phyloP scores from a whole-genome alignment of 2,113 vertebrate species.

The Symphodus melops region DNA sequence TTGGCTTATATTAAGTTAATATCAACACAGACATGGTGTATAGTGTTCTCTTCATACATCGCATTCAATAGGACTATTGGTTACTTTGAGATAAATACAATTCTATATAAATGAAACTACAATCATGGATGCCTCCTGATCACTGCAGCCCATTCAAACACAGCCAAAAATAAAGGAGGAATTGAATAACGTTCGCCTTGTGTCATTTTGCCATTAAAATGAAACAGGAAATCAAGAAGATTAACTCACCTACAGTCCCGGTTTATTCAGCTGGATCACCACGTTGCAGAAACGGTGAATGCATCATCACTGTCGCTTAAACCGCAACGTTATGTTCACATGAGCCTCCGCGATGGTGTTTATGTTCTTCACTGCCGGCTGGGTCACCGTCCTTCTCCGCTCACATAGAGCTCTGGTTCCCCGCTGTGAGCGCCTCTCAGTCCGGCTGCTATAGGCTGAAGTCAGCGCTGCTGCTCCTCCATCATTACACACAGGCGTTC shows the following conservation, averaged over 20 bases:
- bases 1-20: too few relatives aligned
- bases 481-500: not conserved
- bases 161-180: not conserved
- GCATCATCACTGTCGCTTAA: not conserved
- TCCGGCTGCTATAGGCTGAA: not conserved
- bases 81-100: not conserved
- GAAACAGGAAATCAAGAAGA: not conserved
- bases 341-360: not conserved
- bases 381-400: not conserved
- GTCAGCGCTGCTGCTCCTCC: conserved; percentile 21
- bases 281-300: not conserved
- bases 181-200: not conserved
- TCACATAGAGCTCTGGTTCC: conserved; percentile 12
- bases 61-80: not conserved
- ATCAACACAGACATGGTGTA: not conserved
- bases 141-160: conserved; percentile 13
- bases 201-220: not conserved
- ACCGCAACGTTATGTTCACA: not conserved
- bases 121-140: conserved; percentile 15
- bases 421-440: conserved; percentile 3
- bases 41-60: not conserved
- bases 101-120: not conserved
- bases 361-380: not conserved
- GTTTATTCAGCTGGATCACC: conserved; percentile 1
- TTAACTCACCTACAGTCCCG: conserved; percentile 53